Base-by-base conservation (phyloP, 2,113 vertebrate species). In the Brachirus orientalis region DNA sequence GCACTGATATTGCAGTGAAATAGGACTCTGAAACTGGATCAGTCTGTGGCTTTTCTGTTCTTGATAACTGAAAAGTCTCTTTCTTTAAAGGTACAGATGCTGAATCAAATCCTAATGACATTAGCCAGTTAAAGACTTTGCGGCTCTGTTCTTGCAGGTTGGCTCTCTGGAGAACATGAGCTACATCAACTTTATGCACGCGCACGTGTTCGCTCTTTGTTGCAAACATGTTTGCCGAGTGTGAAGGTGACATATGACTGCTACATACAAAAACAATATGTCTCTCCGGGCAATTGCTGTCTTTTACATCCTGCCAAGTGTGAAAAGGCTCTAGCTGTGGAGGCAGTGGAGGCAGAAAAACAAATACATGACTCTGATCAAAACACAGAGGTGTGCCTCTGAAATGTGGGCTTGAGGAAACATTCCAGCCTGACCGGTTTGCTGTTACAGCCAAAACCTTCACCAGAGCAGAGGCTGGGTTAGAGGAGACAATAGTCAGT, bases 271-370 rank as follows among this genome's bases (percentile, higher is more conserved):
- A 82, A 66, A 96, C 70, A 36, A 94, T 36, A 13, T 94, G 86
- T 67, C 68, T 88, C 20, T 92, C 90, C 22, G 64, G 63, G 22
- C 28, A 54, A 63, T 83, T 57, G 3, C 44, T 56, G 36, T 72
- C 73, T 17, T 83, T 40, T 22, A 85, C 62, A 17, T 79, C 80
- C 69, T 84, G 7, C 61, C 81, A 84, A 51, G 46, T 79, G 6
- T 52, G 50, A 18, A 64, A 84, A 88, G n/a, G n/a, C n/a, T n/a
- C n/a, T n/a, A n/a, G n/a, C n/a, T n/a, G n/a, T n/a, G n/a, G n/a
- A n/a, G n/a, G n/a, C n/a, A n/a, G n/a, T 10, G 93, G 91, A 14
- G 94, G 92, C 64, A 95, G 82, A 63, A 94, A 58, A 75, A 95
- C 71, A 13, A 95, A 80, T 2, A 92, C 92, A 57, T 64, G 73